Evolutionary conservation across 2,888 invertebrate species (phyloP).

Genomic region (Scaptomyza polygonia): DNA sequence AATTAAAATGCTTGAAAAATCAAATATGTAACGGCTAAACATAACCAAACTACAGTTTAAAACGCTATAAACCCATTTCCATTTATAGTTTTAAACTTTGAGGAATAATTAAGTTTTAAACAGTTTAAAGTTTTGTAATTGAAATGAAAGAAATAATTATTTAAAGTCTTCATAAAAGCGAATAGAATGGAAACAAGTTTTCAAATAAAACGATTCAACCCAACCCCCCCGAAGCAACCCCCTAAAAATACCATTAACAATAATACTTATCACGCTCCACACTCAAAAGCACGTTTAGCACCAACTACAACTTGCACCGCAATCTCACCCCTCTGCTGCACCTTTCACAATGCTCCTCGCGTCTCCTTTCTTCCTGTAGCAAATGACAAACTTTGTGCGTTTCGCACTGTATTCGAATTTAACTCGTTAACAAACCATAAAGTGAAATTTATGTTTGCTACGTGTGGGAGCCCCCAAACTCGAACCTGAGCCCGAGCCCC

Average conservation of each 20-base stretch:
- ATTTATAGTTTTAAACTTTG: not conserved
- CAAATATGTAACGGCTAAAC: not conserved
- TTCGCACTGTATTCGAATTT: constrained; percentile 72
- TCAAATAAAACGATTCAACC: constrained; percentile 36
- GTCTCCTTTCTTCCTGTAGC: constrained; percentile 44
- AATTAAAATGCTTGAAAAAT: not conserved
- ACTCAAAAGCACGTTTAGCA: constrained; percentile 59
- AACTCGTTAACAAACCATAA: constrained; percentile 77
- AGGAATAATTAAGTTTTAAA: not conserved
- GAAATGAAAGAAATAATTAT: constrained; percentile 8
- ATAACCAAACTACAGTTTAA: not conserved
- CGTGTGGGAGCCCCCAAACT: constrained; percentile 57
- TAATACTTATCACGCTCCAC: constrained; percentile 74
- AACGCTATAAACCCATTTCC: not conserved
- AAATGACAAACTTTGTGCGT: constrained; percentile 73
- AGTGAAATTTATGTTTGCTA: constrained; percentile 73
- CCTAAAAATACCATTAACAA: constrained; percentile 65
- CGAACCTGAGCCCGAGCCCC: not conserved
- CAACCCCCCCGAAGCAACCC: constrained; percentile 32
- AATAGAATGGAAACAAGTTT: constrained; percentile 36
- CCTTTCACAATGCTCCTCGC: not conserved
- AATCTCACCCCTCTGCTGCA: not conserved
- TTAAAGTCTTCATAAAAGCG: constrained; percentile 19
- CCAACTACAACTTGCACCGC: not conserved
- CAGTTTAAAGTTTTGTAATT: constrained; percentile 11